phyloP scores from a whole-genome alignment of 2,888 invertebrate species.

The Dryobotodes eremita region DNA sequence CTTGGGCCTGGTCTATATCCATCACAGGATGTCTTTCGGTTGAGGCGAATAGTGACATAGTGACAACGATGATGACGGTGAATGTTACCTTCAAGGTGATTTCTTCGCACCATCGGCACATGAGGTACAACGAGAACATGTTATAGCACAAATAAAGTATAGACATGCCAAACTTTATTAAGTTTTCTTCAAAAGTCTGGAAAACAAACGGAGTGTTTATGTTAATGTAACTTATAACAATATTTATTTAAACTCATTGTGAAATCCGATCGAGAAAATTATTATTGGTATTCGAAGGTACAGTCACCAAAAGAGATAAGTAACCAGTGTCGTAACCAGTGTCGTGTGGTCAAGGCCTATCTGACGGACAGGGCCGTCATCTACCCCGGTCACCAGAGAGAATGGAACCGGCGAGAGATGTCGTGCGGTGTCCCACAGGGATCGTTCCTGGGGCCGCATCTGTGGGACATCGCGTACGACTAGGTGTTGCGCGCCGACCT shows the following conservation, averaged over 20 bases:
- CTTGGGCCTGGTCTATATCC: background rate
- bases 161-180: slow-evolving; percentile 81
- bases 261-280: background rate
- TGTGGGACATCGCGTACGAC: too few species aligned
- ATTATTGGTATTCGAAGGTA: background rate
- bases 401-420: too few species aligned
- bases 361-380: too few species aligned
- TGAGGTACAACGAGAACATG: slow-evolving; percentile 81
- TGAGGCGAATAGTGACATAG: background rate
- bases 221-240: background rate
- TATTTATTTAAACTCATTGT: background rate
- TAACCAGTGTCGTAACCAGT: too few species aligned
- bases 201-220: slow-evolving; percentile 41
- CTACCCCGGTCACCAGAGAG: too few species aligned
- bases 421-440: too few species aligned
- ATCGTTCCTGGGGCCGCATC: too few species aligned
- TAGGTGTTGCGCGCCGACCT: too few species aligned
- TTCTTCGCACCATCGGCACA: slow-evolving; percentile 87
- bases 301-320: background rate
- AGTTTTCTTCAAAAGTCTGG: slow-evolving; percentile 77
- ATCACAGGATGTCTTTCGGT: background rate
- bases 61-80: background rate
- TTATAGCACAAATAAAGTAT: slow-evolving; percentile 82
- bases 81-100: slow-evolving; percentile 80
- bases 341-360: too few species aligned